Conservation (phyloP, 2,113 vertebrate species). For the Prietella phreatophila region DNA sequence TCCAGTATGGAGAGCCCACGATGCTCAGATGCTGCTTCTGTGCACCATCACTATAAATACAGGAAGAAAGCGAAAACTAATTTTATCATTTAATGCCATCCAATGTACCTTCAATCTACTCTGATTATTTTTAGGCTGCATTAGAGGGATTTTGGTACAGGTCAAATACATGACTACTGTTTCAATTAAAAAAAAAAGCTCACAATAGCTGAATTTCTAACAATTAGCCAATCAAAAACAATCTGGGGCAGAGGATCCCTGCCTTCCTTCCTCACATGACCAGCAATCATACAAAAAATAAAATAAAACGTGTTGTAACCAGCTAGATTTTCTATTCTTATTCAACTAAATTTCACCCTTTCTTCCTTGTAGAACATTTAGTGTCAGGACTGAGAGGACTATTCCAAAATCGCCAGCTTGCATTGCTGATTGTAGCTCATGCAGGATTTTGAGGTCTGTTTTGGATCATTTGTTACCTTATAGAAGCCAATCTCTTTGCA, state of each 20-base stretch:
- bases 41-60: conserved; percentile 71
- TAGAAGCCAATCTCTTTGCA: too few species aligned
- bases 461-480: too few species aligned
- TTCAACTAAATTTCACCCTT: not conserved
- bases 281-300: not conserved
- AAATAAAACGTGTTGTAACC: too few species aligned
- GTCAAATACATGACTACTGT: not conserved
- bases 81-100: conserved; percentile 2
- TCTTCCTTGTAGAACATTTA: not conserved
- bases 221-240: not conserved
- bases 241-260: not conserved
- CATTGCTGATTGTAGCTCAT: not conserved
- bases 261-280: not conserved
- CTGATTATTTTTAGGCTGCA: not conserved
- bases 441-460: too few species aligned
- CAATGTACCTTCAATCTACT: not conserved
- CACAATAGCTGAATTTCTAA: not conserved
- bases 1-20: conserved; percentile 97
- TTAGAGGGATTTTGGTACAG: not conserved
- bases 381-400: not conserved
- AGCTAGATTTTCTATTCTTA: not conserved
- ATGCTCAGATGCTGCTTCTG: conserved; percentile 83
- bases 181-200: too few species aligned
- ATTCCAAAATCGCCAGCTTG: not conserved
- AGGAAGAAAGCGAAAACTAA: not conserved